Evolutionary conservation across 2,888 invertebrate genomes (phyloP), one percentile per base, ranked within the genome.

Genomic region (Mythimna loreyi): DNA sequence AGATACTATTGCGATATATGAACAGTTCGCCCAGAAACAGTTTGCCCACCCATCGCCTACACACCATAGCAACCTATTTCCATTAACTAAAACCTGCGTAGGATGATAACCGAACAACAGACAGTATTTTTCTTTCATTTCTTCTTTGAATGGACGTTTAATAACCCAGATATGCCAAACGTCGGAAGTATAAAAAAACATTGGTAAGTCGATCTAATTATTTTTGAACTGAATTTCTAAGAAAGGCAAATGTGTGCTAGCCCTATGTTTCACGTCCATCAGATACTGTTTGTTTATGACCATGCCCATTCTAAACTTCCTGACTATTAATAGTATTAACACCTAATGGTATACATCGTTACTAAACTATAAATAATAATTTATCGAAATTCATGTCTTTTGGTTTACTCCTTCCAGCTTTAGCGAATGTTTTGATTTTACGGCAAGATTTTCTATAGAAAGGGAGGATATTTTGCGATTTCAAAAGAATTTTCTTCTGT

Each of bases 231-330:
- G 19, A 56, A 59, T 62, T 76, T 60, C 71, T 49, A 58, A 78
- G 75, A 64, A 75, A 67, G 69, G 58, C 72, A 56, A 63, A 78
- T 69, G 66, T 70, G 58, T 47, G 69, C 62, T 72, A 68, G 79
- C 80, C 80, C 81, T 83, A 57, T 83, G 80, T 64, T 82, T 76
- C 70, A 53, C 79, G 70, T 86, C 85, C 85, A 84, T 88, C 85
- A 84, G 81, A 83, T 84, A 79, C 69, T 82, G 82, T 87, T 88
- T 90, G 84, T 90, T 89, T 90, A 90, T 82, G 82, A 86, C 72
- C 76, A 50, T 65, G 71, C 56, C 78, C 77, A 81, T 88, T 87
- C 81, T 67, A 64, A 67, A 82, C 82, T 87, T 88, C 84, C 86
- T 80, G 76, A 70, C 74, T 82, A 85, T 87, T 85, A 84, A 86